These are phyloP conservation scores for Brachionus asplanchnoidis DNA, from an alignment of 1,140 invertebrate species.

Conservation along the genomic window DNA sequence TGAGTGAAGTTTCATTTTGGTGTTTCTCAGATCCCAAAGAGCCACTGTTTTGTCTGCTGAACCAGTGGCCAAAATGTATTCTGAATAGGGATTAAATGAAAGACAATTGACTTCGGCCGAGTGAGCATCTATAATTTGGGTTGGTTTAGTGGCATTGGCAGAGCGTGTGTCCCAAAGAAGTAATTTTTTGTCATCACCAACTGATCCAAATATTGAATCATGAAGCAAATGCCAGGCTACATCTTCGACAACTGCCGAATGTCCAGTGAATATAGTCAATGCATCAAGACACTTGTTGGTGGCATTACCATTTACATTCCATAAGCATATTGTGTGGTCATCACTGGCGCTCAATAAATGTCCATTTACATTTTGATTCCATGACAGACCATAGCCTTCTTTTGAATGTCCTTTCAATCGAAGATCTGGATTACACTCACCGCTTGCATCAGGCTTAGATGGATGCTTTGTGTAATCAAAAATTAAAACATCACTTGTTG, in stretches of 20 bases:
- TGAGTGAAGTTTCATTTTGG: constrained; percentile 95
- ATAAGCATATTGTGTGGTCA: constrained; percentile 98
- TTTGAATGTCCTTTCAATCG: constrained; percentile 93
- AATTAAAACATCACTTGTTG: constrained; percentile 95
- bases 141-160: constrained; percentile 91
- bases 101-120: constrained; percentile 98
- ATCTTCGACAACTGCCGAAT: constrained; percentile 98
- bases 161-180: constrained; percentile 99
- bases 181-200: constrained; percentile 97
- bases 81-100: constrained; percentile 98
- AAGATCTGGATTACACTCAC: constrained; percentile 77
- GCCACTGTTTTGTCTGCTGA: constrained; percentile 91
- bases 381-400: constrained; percentile 90
- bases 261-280: constrained; percentile 89
- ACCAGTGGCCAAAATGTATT: constrained; percentile 96
- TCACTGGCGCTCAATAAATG: constrained; percentile 93
- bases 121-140: constrained; percentile 96
- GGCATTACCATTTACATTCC: constrained; percentile 95
- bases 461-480: constrained; percentile 98
- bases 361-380: constrained; percentile 98
- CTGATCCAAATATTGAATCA: constrained; percentile 95
- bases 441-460: not conserved
- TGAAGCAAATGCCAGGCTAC: constrained; percentile 98
- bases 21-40: constrained; percentile 92
- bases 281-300: constrained; percentile 83